Conservation (phyloP, 1,140 invertebrate species). For the Drosophila ambigua region DNA sequence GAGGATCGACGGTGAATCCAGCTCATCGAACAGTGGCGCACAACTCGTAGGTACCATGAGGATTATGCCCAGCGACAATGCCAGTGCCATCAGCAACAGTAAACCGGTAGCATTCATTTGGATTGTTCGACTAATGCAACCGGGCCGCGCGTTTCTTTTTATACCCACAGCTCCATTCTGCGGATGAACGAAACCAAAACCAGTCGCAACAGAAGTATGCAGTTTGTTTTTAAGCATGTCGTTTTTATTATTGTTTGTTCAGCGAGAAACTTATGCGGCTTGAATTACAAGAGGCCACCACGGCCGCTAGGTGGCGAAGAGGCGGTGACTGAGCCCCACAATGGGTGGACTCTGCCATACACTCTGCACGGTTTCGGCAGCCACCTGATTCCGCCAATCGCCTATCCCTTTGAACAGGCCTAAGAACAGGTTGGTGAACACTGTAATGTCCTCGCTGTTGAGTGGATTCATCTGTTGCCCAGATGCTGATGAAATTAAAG, state of each 20-base stretch:
- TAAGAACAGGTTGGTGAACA: conserved; percentile 66
- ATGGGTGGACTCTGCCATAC: conserved; percentile 70
- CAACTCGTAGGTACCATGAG: background rate
- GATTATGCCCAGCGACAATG: background rate
- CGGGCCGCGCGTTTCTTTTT: background rate
- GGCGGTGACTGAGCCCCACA: conserved; percentile 58
- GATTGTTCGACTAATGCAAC: background rate
- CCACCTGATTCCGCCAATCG: conserved; percentile 64
- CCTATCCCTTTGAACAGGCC: conserved; percentile 49
- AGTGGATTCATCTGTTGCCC: conserved; percentile 35
- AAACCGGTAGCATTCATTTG: background rate
- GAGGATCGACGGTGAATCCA: background rate
- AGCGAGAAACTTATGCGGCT: conserved; percentile 3
- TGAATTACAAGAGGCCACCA: background rate
- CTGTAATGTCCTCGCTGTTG: conserved; percentile 55
- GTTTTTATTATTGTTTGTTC: conserved; percentile 15
- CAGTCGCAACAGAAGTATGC: background rate
- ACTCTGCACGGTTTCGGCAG: conserved; percentile 59
- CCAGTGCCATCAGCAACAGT: background rate
- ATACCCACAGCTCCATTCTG: background rate
- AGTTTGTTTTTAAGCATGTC: background rate
- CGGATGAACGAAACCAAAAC: too few species aligned
- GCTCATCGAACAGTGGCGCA: too few species aligned
- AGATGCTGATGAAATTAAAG: conserved; percentile 29
- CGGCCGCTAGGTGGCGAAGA: conserved; percentile 43